Evolutionary conservation across 2,797 vertebrate species (phyloP).

Genomic region (Gouania willdenowi): DNA sequence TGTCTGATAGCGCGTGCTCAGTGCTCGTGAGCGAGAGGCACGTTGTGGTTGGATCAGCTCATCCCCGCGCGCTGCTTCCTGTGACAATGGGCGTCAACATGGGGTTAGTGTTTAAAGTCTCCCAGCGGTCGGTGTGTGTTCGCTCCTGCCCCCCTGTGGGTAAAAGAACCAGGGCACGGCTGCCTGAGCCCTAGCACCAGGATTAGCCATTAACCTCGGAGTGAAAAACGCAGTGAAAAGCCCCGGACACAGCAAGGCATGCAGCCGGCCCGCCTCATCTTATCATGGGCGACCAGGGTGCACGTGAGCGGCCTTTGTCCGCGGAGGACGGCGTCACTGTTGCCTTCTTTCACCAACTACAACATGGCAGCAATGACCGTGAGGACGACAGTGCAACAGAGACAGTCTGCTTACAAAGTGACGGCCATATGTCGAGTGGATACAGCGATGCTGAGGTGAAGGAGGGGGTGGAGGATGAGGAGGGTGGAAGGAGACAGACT

Average conservation of each 20-base stretch:
- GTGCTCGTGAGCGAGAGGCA: too few relatives aligned
- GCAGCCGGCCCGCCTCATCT: conserved; percentile 59
- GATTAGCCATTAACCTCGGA: conserved; percentile 73
- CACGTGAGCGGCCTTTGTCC: conserved; percentile 41
- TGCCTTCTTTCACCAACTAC: conserved; percentile 57
- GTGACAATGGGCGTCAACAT: conserved; percentile 21
- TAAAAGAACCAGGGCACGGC: conserved; percentile 37
- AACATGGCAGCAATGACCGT: conserved; percentile 47
- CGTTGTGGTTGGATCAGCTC: conserved; percentile 4
- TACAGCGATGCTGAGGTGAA: conserved; percentile 7
- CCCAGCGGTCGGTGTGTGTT: conserved; percentile 18
- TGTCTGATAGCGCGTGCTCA: too few relatives aligned
- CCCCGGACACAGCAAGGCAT: conserved; percentile 57
- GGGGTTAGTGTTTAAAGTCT: conserved; percentile 41
- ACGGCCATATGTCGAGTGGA: not conserved
- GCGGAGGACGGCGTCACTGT: conserved; percentile 52
- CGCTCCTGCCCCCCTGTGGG: conserved; percentile 64
- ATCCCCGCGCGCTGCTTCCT: not conserved
- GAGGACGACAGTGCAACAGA: conserved; percentile 25
- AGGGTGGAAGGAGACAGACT: too few relatives aligned
- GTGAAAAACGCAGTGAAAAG: conserved; percentile 27
- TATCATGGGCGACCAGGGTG: conserved; percentile 63
- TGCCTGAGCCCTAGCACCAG: conserved; percentile 30
- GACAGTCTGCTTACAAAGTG: conserved; percentile 29
- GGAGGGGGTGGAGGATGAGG: not conserved